Conservation (phyloP, 2,113 vertebrate species). For the Poeciliopsis occidentalis region DNA sequence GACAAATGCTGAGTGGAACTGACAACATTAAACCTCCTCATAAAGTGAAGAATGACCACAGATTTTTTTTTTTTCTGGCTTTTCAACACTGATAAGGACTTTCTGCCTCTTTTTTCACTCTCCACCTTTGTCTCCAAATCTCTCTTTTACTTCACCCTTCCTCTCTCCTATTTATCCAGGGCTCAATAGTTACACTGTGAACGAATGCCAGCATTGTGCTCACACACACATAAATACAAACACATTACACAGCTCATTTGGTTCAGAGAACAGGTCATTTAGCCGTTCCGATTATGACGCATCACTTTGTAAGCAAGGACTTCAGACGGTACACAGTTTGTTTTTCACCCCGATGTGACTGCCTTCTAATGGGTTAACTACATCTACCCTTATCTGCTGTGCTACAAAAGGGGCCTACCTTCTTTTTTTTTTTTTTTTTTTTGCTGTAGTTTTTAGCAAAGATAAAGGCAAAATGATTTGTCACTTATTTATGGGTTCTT, state of each 20-base stretch:
- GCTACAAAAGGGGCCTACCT: neutral
- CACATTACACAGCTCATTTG: constrained; percentile 56
- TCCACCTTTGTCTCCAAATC: constrained; percentile 3
- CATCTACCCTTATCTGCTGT: neutral
- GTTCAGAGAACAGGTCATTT: constrained; percentile 50
- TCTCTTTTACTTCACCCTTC: constrained; percentile 3
- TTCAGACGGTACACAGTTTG: constrained; percentile 47
- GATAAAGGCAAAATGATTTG: neutral
- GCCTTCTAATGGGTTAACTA: constrained; percentile 11
- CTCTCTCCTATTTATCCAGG: neutral
- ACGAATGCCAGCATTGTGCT: constrained; percentile 15
- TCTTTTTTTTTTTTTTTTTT: neutral
- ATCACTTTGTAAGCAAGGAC: constrained; percentile 44
- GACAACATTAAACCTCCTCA: constrained; percentile 57
- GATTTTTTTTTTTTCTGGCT: constrained; percentile 28
- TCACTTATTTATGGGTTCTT: too few species aligned
- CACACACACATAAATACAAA: constrained; percentile 27
- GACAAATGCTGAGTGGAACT: constrained; percentile 53
- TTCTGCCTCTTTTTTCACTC: constrained; percentile 16
- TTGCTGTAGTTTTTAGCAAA: neutral
- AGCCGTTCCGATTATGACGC: constrained; percentile 52
- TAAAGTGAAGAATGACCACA: constrained; percentile 46
- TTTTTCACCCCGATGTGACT: constrained; percentile 22
- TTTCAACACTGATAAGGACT: constrained; percentile 17
- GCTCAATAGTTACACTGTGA: constrained; percentile 12